Conservation (phyloP, 2,113 vertebrate species). For the Macaca mulatta region DNA sequence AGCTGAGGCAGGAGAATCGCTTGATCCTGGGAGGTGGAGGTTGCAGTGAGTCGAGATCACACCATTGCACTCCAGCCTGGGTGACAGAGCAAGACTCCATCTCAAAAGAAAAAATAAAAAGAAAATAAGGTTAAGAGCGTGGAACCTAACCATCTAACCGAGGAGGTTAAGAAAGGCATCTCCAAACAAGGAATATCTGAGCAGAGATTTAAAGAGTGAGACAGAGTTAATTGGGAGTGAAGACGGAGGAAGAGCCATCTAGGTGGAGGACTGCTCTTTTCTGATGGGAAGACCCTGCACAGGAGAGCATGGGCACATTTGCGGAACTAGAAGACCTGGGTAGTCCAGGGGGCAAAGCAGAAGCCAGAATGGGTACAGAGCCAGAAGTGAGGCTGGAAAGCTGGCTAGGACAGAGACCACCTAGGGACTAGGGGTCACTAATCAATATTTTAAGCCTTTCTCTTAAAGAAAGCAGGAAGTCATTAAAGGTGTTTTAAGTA, state of each 20-base stretch:
- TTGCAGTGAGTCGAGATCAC: too few relatives aligned
- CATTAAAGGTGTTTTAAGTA: not conserved
- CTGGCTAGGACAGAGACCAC: not conserved
- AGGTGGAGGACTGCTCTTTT: not conserved
- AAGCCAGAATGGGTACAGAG: not conserved
- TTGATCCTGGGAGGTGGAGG: too few relatives aligned
- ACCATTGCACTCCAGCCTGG: too few relatives aligned
- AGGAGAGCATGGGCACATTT: not conserved
- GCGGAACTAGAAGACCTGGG: not conserved
- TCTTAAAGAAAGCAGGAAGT: not conserved
- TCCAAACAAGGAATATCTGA: not conserved
- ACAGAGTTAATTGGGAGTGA: not conserved
- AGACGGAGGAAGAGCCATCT: not conserved
- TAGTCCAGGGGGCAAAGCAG: not conserved
- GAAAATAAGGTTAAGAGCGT: not conserved
- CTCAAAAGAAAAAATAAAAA: too few relatives aligned
- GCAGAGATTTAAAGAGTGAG: not conserved
- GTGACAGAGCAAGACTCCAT: too few relatives aligned
- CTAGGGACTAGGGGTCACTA: not conserved
- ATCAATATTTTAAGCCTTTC: not conserved
- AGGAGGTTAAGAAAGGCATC: not conserved
- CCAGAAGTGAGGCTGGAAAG: not conserved
- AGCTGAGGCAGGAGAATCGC: too few relatives aligned
- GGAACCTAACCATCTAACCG: not conserved
- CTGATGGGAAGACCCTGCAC: not conserved